Base-by-base conservation (phyloP, 2,113 vertebrate genomes). In the Arothron firmamentum region DNA sequence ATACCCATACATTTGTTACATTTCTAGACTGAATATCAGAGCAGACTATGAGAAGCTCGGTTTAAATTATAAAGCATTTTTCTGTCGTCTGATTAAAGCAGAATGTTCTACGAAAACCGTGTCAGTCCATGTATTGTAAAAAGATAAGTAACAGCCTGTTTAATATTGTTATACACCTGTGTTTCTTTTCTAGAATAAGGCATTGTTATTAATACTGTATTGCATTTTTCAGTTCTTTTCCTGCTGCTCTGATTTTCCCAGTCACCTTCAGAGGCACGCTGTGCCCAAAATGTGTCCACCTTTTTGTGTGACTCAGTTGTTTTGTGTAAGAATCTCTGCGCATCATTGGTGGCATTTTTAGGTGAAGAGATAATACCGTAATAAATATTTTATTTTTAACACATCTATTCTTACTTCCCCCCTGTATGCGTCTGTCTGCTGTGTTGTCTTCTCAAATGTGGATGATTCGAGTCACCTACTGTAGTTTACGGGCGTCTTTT, bases 301-400 rank as follows among this genome's bases (percentile, higher is more conserved):
- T 18, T 38, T 57, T 64, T 65, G 69, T 67, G 34, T 65, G 61
- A 16, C 34, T 72, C 43, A 55, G 23, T 72, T 59, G 8, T 53
- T 67, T 51, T 64, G 67, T 65, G 56, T 58, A 64, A 56, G 45
- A 42, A 59, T 79, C 49, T 78, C 71, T 66, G 18, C 50, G 60
- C 63, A 77, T 72, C 70, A 69, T 51, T 64, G 57, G 47, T 61
- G 23, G 50, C 80, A 63, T 74, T 65, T 52, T 80, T 65, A 68
- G 83, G 74, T 85, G 61, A 87, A 81, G 67, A 84, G 84, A 87
- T 87, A 78, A 85, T 73, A 80, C 55, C 73, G 65, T 81, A 90
- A 88, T 90, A 89, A 90, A 91, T 65, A 86, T 82, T 90, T 89
- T 90, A 84, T 86, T 90, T 90, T 85, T 82, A 84, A 69, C 61